These are phyloP conservation scores for Hemichromis elongatus DNA, from an alignment of 2,113 vertebrate species.

Conservation along the genomic window DNA sequence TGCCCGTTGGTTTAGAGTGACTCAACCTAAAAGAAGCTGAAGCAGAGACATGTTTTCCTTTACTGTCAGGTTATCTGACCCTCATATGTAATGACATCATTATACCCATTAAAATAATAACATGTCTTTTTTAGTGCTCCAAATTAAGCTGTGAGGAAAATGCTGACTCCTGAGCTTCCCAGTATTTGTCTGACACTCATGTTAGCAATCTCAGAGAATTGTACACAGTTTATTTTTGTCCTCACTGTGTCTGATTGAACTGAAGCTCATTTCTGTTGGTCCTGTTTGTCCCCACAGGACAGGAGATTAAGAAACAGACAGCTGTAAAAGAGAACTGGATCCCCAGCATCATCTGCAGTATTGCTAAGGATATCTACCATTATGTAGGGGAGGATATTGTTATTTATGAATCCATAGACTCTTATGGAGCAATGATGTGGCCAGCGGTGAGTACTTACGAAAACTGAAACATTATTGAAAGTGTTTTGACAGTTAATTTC, in stretches of 20 bases:
- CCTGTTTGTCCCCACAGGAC: slow-evolving; percentile 5
- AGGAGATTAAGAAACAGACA: not conserved
- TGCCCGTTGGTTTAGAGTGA: not conserved
- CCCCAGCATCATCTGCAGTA: not conserved
- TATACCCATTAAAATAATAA: not conserved
- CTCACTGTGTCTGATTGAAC: not conserved
- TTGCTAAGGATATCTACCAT: slow-evolving; percentile 51
- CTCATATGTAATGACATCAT: not conserved
- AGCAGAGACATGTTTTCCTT: not conserved
- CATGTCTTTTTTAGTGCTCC: not conserved
- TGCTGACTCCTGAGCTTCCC: not conserved
- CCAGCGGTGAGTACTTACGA: slow-evolving; percentile 61
- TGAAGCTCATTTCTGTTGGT: not conserved
- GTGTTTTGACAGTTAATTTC: no score
- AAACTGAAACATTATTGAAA: not conserved
- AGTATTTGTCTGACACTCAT: not conserved
- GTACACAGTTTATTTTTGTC: not conserved
- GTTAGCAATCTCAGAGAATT: not conserved
- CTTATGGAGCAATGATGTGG: slow-evolving; percentile 65
- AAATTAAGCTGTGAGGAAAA: not conserved
- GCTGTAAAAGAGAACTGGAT: not conserved
- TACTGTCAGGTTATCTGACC: not conserved
- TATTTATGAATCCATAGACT: slow-evolving; percentile 65
- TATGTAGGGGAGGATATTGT: slow-evolving; percentile 61
- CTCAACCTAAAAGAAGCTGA: not conserved